Conservation (phyloP, 2,113 vertebrate species). For the Elaphurus davidianus region DNA sequence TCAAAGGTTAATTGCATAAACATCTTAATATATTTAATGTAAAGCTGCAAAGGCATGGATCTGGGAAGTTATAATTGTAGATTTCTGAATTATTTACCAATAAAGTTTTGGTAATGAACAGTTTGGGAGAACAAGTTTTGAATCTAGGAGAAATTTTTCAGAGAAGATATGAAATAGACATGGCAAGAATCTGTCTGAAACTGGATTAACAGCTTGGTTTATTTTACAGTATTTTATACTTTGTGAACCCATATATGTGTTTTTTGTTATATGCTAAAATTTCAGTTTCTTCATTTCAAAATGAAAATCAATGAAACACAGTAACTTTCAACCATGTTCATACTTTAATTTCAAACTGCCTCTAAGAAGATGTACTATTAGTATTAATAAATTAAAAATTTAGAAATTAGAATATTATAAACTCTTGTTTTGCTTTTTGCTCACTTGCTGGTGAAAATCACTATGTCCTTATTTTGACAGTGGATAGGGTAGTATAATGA, state of each 20-base stretch:
- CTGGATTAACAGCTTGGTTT: neutral
- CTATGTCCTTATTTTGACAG: neutral
- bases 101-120: neutral
- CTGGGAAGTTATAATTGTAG: neutral
- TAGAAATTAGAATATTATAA: conserved; percentile 1
- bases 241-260: neutral
- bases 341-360: neutral
- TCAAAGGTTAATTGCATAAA: neutral
- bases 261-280: neutral
- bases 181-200: neutral
- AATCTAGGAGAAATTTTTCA: neutral
- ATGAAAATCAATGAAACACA: neutral
- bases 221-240: neutral
- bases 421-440: neutral
- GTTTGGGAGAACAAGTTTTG: neutral
- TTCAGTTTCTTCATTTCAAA: conserved; percentile 27
- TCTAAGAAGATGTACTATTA: neutral
- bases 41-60: neutral
- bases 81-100: neutral
- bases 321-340: neutral
- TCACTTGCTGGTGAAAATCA: neutral
- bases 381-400: neutral
- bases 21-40: neutral
- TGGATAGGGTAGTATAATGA: neutral
- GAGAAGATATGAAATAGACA: neutral